These are phyloP conservation scores for Syrrhaptes paradoxus DNA, from an alignment of 2,113 vertebrate species.

Conservation along the genomic window DNA sequence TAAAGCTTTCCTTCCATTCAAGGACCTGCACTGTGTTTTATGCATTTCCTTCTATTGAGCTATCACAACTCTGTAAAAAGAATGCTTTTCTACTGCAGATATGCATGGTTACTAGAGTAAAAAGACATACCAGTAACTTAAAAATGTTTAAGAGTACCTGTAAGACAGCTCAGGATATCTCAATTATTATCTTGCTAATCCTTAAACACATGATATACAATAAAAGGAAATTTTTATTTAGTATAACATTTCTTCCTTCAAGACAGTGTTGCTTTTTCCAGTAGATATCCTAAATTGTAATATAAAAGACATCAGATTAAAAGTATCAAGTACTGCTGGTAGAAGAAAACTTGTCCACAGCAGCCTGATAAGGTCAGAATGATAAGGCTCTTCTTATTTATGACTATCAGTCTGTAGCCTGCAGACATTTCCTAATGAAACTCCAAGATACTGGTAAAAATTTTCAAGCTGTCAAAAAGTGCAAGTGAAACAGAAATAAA, in stretches of 20 bases:
- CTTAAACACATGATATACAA: background rate
- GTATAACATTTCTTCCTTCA: background rate
- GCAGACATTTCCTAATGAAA: conserved; percentile 57
- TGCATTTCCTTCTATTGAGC: background rate
- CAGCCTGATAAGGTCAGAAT: conserved; percentile 27
- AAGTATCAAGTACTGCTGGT: background rate
- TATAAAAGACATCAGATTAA: conserved; percentile 28
- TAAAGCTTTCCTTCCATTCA: background rate
- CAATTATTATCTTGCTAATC: background rate
- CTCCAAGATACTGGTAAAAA: conserved; percentile 19
- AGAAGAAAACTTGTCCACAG: background rate
- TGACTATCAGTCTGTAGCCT: conserved; percentile 29
- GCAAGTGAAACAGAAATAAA: conserved; percentile 20
- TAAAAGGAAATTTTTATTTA: background rate
- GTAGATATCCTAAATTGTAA: background rate
- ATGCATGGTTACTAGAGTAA: background rate
- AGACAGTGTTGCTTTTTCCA: background rate
- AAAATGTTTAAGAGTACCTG: background rate
- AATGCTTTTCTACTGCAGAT: background rate
- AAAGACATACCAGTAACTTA: background rate
- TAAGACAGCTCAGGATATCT: background rate
- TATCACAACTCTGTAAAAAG: background rate
- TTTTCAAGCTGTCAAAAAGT: conserved; percentile 48
- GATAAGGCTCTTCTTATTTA: conserved; percentile 33
- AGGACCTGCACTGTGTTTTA: background rate